Conservation (phyloP, 1,140 invertebrate species). For the Chlorops oryzae region DNA sequence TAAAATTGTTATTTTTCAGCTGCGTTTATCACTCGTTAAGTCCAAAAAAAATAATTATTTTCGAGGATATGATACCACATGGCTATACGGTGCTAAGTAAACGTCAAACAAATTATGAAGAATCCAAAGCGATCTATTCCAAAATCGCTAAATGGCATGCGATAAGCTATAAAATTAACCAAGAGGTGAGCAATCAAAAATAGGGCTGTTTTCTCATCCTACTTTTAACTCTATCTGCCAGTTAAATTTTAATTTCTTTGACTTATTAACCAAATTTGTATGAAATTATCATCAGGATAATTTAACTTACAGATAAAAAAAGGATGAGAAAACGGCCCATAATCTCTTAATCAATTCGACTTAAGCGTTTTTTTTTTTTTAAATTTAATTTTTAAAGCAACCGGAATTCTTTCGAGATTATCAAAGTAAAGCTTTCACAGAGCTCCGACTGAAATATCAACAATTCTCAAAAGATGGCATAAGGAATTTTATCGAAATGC, state of each 20-base stretch:
- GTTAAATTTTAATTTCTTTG: too few relatives aligned
- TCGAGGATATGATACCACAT: constrained; percentile 25
- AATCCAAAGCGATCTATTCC: constrained; percentile 11
- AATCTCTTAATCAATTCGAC: too few relatives aligned
- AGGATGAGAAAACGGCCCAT: too few relatives aligned
- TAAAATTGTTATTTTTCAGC: not conserved
- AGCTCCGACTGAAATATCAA: not conserved
- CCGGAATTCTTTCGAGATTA: constrained; percentile 15
- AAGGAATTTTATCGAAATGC: constrained; percentile 1
- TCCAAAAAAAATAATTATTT: constrained; percentile 25
- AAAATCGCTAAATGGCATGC: constrained; percentile 39
- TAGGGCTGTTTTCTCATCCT: too few relatives aligned
- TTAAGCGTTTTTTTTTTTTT: too few relatives aligned
- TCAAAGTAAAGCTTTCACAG: not conserved
- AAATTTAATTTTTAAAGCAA: too few relatives aligned
- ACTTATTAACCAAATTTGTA: too few relatives aligned
- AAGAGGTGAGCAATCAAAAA: constrained; percentile 16
- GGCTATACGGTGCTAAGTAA: constrained; percentile 25
- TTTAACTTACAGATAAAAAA: too few relatives aligned
- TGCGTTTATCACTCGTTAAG: constrained; percentile 9
- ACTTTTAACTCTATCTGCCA: too few relatives aligned
- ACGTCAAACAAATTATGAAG: constrained; percentile 16
- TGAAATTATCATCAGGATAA: too few relatives aligned
- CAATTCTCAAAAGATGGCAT: constrained; percentile 15
- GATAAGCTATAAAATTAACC: constrained; percentile 27